Conservation (phyloP, 2,797 vertebrate genomes). For the Peromyscus melanophrys region DNA sequence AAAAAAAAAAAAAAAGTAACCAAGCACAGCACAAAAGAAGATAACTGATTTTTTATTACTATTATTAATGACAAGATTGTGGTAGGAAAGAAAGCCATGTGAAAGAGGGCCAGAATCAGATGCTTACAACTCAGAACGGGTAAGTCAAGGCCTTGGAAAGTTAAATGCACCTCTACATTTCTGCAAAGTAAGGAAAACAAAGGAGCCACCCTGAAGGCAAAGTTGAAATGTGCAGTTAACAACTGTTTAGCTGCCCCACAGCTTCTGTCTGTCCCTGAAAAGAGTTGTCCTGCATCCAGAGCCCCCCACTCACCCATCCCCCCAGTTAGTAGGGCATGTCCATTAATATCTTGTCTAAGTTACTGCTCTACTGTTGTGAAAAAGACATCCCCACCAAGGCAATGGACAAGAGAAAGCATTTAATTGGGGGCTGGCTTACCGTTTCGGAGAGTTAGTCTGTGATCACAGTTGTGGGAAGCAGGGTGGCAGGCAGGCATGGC, state of each 20-base stretch:
- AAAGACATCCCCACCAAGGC: neutral
- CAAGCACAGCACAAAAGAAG: neutral
- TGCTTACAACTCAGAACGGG: neutral
- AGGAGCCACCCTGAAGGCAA: neutral
- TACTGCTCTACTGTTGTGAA: neutral
- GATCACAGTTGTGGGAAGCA: too few relatives aligned
- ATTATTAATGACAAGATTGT: neutral
- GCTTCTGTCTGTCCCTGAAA: neutral
- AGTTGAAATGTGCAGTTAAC: neutral
- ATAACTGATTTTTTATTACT: neutral
- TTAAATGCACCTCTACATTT: conserved; percentile 64
- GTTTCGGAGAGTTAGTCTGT: neutral
- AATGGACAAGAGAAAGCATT: neutral
- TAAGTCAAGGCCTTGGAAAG: conserved; percentile 56
- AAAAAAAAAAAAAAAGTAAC: neutral
- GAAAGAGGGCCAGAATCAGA: neutral
- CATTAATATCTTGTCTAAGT: neutral
- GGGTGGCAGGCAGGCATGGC: neutral
- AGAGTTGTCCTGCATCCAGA: neutral
- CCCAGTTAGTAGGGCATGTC: neutral
- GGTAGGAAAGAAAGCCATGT: neutral
- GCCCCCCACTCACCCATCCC: rapidly evolving
- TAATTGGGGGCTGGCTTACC: neutral
- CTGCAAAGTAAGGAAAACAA: conserved; percentile 20
- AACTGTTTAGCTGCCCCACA: neutral